Conservation (phyloP, 2,888 invertebrate genomes). For the Ormyrus thymus region DNA sequence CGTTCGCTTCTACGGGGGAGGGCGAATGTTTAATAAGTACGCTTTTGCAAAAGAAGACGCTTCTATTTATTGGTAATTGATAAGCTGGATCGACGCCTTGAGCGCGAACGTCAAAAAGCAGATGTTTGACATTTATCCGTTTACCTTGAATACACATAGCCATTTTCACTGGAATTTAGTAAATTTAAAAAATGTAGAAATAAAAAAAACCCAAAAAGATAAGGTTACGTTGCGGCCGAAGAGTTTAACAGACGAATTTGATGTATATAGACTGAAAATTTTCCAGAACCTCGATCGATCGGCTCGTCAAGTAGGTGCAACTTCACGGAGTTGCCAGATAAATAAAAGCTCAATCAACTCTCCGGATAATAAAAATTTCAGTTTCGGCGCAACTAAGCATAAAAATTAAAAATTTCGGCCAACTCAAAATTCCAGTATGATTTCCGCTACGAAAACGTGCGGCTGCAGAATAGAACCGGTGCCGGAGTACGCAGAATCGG, state of each 20-base stretch:
- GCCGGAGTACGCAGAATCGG: too few relatives aligned
- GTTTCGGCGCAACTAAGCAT: conserved; percentile 14
- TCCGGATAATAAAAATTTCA: conserved; percentile 28
- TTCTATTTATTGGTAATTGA: too few relatives aligned
- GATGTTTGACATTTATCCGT: too few relatives aligned
- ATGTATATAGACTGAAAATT: background rate
- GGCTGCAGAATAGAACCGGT: conserved; percentile 58
- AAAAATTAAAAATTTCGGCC: conserved; percentile 31
- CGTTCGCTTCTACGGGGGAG: background rate
- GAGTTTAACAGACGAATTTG: background rate
- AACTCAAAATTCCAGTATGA: conserved; percentile 59
- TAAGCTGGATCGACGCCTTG: too few relatives aligned
- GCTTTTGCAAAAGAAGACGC: too few relatives aligned
- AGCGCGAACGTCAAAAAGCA: too few relatives aligned
- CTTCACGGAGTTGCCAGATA: conserved; percentile 22
- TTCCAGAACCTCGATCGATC: too few relatives aligned
- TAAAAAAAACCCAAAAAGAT: background rate
- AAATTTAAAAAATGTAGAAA: background rate
- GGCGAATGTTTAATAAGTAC: too few relatives aligned
- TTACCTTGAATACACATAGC: background rate
- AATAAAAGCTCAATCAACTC: background rate
- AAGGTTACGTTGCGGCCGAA: background rate
- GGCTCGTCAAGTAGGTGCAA: background rate
- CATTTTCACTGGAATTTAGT: conserved; percentile 28
- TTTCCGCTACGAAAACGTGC: conserved; percentile 60